Base-by-base conservation (phyloP, 2,797 vertebrate species). In the Zalophus californianus region DNA sequence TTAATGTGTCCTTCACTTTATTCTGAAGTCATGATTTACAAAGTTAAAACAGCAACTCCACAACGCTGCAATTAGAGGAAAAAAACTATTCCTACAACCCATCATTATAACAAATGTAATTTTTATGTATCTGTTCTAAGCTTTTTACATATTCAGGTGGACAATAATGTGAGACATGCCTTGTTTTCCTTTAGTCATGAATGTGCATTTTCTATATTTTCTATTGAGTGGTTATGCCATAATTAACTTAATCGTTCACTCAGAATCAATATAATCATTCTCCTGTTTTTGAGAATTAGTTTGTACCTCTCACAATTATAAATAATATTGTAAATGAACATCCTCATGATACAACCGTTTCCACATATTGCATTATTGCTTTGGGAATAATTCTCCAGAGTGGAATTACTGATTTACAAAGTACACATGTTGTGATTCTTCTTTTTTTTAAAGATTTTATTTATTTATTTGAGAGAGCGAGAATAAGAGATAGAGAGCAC, bases 11-110 rank as follows among this genome's bases (percentile, higher is more conserved):
- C 7, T 72, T 90, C 11, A 86, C 18, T 16, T 20, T 92, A 87
- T 62, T 90, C 94, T 94, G 54, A 95, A 90, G 58, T 78, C 56
- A 88, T 88, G 72, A 88, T 77, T 93, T 90, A 90, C 18, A 70
- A 95, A 90, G 41, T 75, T 75, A 70, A 96, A 86, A 86, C 14
- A 86, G 21, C 29, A 97, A 96, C 58, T 87, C 14, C 56, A 62
- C 29, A 70, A 78, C 92, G 23, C 54, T 54, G 52, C 82, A 78
- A 68, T 44, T 68, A 70, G 25, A 85, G 29, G 5, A 29, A 73
- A 70, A 70, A 85, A 90, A 44, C 27, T 82, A 75, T 88, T 89
- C 7, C 18, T 70, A 58, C 13, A 87, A 70, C 15, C 7, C 10
- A 62, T 64, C 27, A 82, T 29, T 50, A 32, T n/a, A 92, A 54